Evolutionary conservation across 2,797 vertebrate species (phyloP), one percentile per base, ranked within the genome.

Genomic region (Chaetodon trifasciatus): DNA sequence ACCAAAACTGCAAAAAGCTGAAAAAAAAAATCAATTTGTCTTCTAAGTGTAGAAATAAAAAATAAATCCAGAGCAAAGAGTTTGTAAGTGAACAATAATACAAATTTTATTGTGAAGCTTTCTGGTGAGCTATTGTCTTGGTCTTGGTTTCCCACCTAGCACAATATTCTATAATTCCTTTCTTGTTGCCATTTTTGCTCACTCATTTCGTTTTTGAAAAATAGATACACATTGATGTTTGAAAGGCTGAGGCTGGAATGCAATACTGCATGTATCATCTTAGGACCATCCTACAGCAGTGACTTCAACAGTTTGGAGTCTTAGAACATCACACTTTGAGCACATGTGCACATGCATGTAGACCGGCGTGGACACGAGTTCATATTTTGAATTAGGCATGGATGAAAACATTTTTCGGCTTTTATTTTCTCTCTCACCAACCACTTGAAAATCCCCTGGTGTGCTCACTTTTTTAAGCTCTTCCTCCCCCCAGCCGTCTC

Each of bases 231-330:
- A 74, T 63, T 78, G 56, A 35, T 69, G 44, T 60, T 15, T 73
- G 8, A 58, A 37, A 37, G n/a, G 15, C 4, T 28, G 24, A 10
- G 11, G 47, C 15, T 35, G 0, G 52, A 60, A 64, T 46, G 23
- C n/a, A 62, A 21, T 21, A 63, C 64, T 77, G 6, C 2, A 58
- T 88, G 88, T 81, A 84, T 58, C 23, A 12, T 87, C 57, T 63
- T 79, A 73, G 40, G 65, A 57, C 74, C 75, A 75, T 74, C 42
- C 57, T 32, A 37, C 60, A n/a, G 57, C 40, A 76, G 71, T 84
- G 62, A 72, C 70, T 80, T 39, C 13, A 78, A 78, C n/a, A 57
- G 21, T 47, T 40, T n/a, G 40, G 7, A 68, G 32, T 76, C 46
- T 68, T 16, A 37, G 15, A 66, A 21, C 55, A 52, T 52, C 19